Evolutionary conservation across 2,888 invertebrate species (phyloP), one percentile per base, ranked within the genome.

Genomic region (Macaria notata): DNA sequence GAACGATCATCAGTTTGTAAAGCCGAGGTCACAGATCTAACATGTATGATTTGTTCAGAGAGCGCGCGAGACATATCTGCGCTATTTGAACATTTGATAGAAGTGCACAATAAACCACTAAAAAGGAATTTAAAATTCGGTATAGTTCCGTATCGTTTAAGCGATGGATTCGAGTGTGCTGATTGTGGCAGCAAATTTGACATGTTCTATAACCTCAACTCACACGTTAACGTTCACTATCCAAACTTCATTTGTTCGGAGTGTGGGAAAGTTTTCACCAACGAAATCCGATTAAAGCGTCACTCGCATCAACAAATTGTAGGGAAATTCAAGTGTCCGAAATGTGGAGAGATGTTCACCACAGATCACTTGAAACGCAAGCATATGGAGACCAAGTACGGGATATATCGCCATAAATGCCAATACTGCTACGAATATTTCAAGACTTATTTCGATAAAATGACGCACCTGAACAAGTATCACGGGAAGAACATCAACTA

Each of bases 181-280:
- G 47, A 48, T 1, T 46, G 50, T 46, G 29, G 44, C 42, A 9
- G 50, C 31, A 31, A 7, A 5, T 51, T 51, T 19, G 44, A 44
- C n/a, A 3, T 19, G 6, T 56, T 56, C 31, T 44, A 9, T 0
- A 31, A 62, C 76, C 4, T 55, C 65, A 57, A 46, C 8, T 71
- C 74, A 9, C 86, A 87, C 47, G 81, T 84, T 78, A 75, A 76
- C n/a, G 61, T 55, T 0, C 85, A 87, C 54, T 81, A 73, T 44
- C 73, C 71, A 33, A 81, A 83, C 64, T 83, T 69, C 46, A 57
- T 78, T 2, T 87, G 87, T 46, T 72, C 76, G 0, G 56, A 72
- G 3, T 79, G 79, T 39, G 70, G 69, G 0, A 50, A 65, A 4
- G 49, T 42, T 3, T 50, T 50, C 43, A 36, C n/a, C 3, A 43